Conservation (phyloP, 2,888 invertebrate genomes). For the Eupithecia insigniata region DNA sequence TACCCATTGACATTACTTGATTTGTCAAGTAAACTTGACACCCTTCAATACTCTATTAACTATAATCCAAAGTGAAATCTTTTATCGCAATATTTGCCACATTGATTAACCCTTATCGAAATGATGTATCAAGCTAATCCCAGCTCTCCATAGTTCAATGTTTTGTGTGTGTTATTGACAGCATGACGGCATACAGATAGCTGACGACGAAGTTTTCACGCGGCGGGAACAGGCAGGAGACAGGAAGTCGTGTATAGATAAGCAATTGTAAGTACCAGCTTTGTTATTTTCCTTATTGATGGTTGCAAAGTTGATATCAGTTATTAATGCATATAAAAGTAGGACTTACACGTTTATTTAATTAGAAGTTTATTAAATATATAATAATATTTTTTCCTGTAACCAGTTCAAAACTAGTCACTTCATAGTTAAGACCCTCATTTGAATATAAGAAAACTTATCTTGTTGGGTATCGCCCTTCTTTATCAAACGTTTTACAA, state of each 20-base stretch:
- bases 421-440: not conserved
- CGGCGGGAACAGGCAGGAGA: slow-evolving; percentile 59
- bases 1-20: not conserved
- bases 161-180: slow-evolving; percentile 70
- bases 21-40: not conserved
- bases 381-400: not conserved
- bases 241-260: slow-evolving; percentile 62
- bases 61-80: not conserved
- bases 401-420: not conserved
- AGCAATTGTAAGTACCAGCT: slow-evolving; percentile 55
- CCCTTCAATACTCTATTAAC: not conserved
- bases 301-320: not conserved
- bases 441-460: not conserved
- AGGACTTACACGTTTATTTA: not conserved
- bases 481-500: not conserved
- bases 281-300: slow-evolving; percentile 5
- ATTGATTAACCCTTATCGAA: not conserved
- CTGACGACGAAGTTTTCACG: slow-evolving; percentile 57
- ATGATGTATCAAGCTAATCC: not conserved
- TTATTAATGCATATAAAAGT: not conserved
- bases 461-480: not conserved
- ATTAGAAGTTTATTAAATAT: not conserved
- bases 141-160: slow-evolving; percentile 46
- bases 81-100: not conserved
- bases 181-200: slow-evolving; percentile 68